phyloP scores from a whole-genome alignment of 92 coral and sea anemone genomes.

The Heteractis magnifica region DNA sequence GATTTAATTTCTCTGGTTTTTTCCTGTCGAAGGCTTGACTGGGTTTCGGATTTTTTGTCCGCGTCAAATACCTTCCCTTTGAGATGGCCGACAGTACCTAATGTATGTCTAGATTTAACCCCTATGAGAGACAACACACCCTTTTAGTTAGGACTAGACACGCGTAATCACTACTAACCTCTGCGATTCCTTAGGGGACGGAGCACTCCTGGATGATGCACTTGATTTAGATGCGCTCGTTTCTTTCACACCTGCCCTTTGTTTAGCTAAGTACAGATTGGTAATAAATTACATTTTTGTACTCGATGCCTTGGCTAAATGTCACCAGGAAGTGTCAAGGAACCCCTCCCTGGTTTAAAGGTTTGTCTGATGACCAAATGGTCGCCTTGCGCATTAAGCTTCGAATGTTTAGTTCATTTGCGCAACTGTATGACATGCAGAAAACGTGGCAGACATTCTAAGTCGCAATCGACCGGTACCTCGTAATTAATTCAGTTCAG shows the following conservation, averaged over 20 bases:
- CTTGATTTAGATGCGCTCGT: conserved; percentile 8
- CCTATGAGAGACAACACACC: conserved; percentile 31
- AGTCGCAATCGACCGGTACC: no score
- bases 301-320: no score
- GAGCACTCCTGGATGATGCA: conserved; percentile 6
- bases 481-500: no score
- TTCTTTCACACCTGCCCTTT: conserved; percentile 23
- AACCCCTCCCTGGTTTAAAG: no score
- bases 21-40: neutral
- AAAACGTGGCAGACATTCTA: no score
- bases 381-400: no score
- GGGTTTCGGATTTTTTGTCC: conserved; percentile 4
- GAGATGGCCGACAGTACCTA: conserved; percentile 31
- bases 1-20: neutral
- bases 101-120: conserved; percentile 3
- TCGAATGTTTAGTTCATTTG: no score
- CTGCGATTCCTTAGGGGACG: conserved; percentile 17
- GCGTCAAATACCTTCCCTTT: conserved; percentile 4
- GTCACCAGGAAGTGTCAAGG: no score
- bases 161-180: conserved; percentile 26
- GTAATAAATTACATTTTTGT: neutral
- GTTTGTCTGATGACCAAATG: no score
- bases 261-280: conserved; percentile 32
- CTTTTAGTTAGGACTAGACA: neutral
- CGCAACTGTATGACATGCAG: no score